Conservation (phyloP, 1,140 invertebrate genomes). For the Agrypnia vestita region DNA sequence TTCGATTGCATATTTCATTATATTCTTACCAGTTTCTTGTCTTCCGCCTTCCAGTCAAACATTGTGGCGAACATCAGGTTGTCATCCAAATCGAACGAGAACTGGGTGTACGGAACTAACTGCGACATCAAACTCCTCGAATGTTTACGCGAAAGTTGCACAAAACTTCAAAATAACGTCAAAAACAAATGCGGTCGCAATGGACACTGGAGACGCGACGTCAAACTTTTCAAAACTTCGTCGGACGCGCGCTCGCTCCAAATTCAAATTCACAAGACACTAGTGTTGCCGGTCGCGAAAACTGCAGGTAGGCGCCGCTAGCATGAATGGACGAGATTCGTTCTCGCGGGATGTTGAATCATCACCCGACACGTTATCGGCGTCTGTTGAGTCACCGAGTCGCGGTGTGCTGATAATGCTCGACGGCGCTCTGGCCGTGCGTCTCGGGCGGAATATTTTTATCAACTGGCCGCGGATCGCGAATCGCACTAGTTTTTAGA, state of each 20-base stretch:
- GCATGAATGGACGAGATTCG: background rate
- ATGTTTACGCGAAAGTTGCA: background rate
- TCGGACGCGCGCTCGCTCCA: no score
- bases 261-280: background rate
- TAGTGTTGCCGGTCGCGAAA: background rate
- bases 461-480: constrained; percentile 51
- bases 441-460: constrained; percentile 38
- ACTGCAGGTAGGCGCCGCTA: constrained; percentile 9
- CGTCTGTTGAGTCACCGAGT: background rate
- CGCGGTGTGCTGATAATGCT: background rate
- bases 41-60: constrained; percentile 72
- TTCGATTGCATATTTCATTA: background rate
- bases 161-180: constrained; percentile 10
- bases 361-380: background rate
- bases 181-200: background rate
- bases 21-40: constrained; percentile 69
- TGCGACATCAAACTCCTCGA: constrained; percentile 68
- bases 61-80: constrained; percentile 72
- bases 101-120: constrained; percentile 70
- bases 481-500: constrained; percentile 49
- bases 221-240: background rate
- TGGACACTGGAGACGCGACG: background rate
- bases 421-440: background rate
- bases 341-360: background rate
- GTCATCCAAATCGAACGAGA: constrained; percentile 70